Evolutionary conservation across 2,113 vertebrate genomes (phyloP).

Genomic region (Pituophis catenifer): DNA sequence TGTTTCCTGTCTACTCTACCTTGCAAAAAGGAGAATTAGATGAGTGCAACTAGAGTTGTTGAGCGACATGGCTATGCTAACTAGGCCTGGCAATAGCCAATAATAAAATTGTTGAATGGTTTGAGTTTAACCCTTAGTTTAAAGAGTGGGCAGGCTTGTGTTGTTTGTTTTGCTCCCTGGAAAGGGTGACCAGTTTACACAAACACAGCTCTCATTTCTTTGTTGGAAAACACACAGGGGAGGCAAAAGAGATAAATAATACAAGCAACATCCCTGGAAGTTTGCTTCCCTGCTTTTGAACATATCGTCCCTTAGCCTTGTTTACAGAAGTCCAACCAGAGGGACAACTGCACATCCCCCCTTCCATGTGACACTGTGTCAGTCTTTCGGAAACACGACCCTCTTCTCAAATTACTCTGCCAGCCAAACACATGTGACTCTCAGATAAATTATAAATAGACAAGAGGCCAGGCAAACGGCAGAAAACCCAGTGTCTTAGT

Average conservation of each 20-base stretch:
- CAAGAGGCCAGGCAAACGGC: constrained; percentile 41
- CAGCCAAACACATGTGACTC: constrained; percentile 62
- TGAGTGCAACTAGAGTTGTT: neutral
- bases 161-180: fast-evolving
- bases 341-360: constrained; percentile 45
- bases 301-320: constrained; percentile 68
- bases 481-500: neutral
- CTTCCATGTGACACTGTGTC: constrained; percentile 65
- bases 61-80: neutral
- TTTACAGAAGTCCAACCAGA: constrained; percentile 60
- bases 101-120: neutral
- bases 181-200: neutral
- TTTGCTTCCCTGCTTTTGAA: constrained; percentile 34
- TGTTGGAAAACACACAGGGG: neutral
- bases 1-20: neutral
- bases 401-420: neutral
- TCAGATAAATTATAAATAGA: constrained; percentile 70
- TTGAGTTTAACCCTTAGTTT: neutral
- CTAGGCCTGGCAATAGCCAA: neutral
- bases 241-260: neutral
- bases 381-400: constrained; percentile 66
- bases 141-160: fast-evolving
- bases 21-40: neutral
- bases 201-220: neutral
- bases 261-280: constrained; percentile 12